Base-by-base conservation (phyloP, 2,797 vertebrate species). In the Nannoperca australis region DNA sequence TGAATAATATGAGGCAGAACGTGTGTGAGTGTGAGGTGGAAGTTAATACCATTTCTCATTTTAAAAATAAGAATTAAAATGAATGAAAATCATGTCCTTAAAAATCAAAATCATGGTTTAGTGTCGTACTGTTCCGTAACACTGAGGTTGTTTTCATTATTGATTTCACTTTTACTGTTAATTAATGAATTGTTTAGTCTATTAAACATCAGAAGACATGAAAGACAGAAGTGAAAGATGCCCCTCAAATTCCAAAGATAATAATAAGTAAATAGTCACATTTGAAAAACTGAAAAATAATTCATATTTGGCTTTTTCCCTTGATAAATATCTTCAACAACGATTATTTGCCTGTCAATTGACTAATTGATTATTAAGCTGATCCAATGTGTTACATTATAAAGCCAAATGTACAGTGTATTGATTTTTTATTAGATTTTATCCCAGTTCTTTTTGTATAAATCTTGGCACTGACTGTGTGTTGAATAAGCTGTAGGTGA, bases 1-100 rank as follows among this genome's bases (percentile, higher is more conserved):
- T 94, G 93, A 92, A 93, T 93, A 94, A 32, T 81, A 62, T 14
- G 34, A 64, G 47, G 50, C 66, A 47, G 40, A 61, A n/a, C 64
- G 49, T 79, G 56, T 64, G 59, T 51, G 72, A 49, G 53, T 34
- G 10, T 47, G 36, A 56, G 12, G 32, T 44, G 51, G 7, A 59
- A 22, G 11, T 76, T 68, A 24, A 22, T 44, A 40, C n/a, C 7
- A 7, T 62, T 49, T 63, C 14, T 60, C 36, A 30, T 61, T 71
- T 55, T 45, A 5, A 32, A 72, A 58, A 66, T 51, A 72, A 40
- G 7, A 70, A 59, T 24, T 7, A 1, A 22, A 22, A 12, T 1
- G 11, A 50, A 50, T n/a, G 0, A 49, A n/a, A n/a, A n/a, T n/a
- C n/a, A n/a, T n/a, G n/a, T n/a, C n/a, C n/a, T n/a, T n/a, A n/a